Evolutionary conservation across 1,140 invertebrate species (phyloP), one percentile per base, ranked within the genome.

Genomic region (Paramacrobiotus metropolitanus): DNA sequence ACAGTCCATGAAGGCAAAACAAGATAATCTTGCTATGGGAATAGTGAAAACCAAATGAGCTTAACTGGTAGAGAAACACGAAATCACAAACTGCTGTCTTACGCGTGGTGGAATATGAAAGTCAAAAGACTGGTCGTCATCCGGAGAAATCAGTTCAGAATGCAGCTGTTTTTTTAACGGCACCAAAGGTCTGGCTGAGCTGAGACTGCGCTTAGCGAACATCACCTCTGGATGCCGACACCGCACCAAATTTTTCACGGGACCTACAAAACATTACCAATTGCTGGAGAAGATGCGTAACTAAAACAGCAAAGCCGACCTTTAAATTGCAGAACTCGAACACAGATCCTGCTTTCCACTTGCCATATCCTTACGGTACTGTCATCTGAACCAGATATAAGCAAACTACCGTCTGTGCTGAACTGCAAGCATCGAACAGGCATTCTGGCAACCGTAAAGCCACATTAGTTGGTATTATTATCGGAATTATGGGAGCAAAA

Each of bases 351-450:
- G 68, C 83, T 87, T 30, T 68, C 68, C 31, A 87, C 79, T 65
- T 90, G 80, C 86, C 87, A 91, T 28, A 88, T 67, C 65, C 82
- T 79, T 1, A 88, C 80, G 62, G 75, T 77, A 29, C 78, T 77
- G 74, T 87, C 85, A 62, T 78, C 75, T 1, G 82, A 82, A 0
- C 83, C 86, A 0, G 86, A 86, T 2, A 85, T 70, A 15, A 92
- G 70, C 15, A 77, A 75, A 3, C 72, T 73, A 3, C 81, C 81
- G 72, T 83, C 81, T 18, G 80, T 64, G 21, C 85, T 85, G 18
- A 84, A 71, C 21, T 82, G 80, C 48, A 92, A 68, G 68, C 79
- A 78, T 1, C 76, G 81, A 1, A 92, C 77, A 30, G 75, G 71
- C 68, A 79, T 80, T 62, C 71, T 66, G 65, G 21, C 66, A n/a